phyloP scores from a whole-genome alignment of 2,113 vertebrate species.

The Struthidea cinerea region DNA sequence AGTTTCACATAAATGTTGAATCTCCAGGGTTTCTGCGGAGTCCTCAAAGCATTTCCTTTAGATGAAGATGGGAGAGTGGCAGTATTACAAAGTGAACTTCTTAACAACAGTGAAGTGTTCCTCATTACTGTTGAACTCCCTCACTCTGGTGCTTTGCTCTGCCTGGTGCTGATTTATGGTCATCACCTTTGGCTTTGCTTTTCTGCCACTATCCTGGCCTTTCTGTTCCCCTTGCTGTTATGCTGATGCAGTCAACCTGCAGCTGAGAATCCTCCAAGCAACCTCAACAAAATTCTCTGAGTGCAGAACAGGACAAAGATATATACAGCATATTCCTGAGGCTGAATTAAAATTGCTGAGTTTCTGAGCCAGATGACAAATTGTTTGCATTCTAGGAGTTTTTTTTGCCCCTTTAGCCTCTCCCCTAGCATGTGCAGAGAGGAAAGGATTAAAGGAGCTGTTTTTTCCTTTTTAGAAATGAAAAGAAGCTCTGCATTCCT shows the following conservation, averaged over 20 bases:
- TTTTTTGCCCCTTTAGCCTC: slow-evolving; percentile 12
- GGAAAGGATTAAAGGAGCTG: slow-evolving; percentile 38
- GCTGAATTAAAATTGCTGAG: slow-evolving; percentile 17
- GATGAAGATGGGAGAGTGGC: not conserved
- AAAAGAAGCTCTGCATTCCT: slow-evolving; percentile 46
- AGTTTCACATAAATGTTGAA: not conserved
- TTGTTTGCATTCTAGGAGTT: slow-evolving; percentile 41
- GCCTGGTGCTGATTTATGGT: not conserved
- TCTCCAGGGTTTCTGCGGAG: not conserved
- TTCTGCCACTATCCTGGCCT: not conserved
- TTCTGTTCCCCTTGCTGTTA: not conserved
- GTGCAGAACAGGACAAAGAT: not conserved
- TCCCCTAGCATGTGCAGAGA: slow-evolving; percentile 20
- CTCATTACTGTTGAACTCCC: not conserved
- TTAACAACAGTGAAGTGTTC: not conserved
- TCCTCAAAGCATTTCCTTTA: not conserved
- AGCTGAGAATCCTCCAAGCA: not conserved
- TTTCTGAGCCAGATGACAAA: slow-evolving; percentile 49
- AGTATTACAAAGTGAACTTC: not conserved
- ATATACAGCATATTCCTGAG: not conserved
- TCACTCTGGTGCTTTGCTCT: not conserved
- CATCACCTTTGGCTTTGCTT: not conserved
- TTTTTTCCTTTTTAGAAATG: slow-evolving; percentile 39
- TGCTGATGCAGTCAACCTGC: slow-evolving; percentile 3
- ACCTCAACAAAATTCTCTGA: not conserved